phyloP scores from a whole-genome alignment of 2,888 invertebrate species.

The Lycaena phlaeas region DNA sequence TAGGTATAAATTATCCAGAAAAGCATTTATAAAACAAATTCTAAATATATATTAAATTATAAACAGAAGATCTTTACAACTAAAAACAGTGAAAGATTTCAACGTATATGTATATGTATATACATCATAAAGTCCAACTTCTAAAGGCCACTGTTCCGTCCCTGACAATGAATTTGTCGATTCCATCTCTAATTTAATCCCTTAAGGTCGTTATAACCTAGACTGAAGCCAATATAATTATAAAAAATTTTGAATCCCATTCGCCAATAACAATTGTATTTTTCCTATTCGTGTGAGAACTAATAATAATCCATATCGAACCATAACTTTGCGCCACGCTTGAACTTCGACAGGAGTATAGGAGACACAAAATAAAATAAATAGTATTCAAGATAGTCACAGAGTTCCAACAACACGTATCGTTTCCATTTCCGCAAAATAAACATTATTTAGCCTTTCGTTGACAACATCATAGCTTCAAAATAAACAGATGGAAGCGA shows the following conservation, averaged over 20 bases:
- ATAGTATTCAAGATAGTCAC: too few species aligned
- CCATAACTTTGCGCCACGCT: background rate
- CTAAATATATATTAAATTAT: background rate
- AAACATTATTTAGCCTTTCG: background rate
- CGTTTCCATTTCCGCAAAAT: background rate
- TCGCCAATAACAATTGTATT: too few species aligned
- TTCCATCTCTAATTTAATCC: slow-evolving; percentile 26
- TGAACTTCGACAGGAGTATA: background rate
- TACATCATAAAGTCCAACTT: slow-evolving; percentile 22
- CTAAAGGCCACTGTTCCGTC: slow-evolving; percentile 29
- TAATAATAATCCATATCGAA: too few species aligned
- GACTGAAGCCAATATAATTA: too few species aligned
- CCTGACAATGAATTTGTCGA: slow-evolving; percentile 27
- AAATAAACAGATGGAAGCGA: slow-evolving; percentile 25
- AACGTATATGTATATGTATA: too few species aligned
- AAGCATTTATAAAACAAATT: background rate
- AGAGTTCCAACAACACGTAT: too few species aligned
- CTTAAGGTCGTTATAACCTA: background rate
- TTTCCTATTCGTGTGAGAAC: too few species aligned
- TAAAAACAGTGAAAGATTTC: too few species aligned
- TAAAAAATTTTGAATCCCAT: too few species aligned
- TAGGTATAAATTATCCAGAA: too few species aligned
- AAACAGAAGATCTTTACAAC: background rate
- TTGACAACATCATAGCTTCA: background rate
- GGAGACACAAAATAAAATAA: background rate